Percentiles rank a stretch among this genome's conserved stretches.
Conservation (phyloP, 2,888 invertebrate species). For the Alviniconcha strummeri region DNA sequence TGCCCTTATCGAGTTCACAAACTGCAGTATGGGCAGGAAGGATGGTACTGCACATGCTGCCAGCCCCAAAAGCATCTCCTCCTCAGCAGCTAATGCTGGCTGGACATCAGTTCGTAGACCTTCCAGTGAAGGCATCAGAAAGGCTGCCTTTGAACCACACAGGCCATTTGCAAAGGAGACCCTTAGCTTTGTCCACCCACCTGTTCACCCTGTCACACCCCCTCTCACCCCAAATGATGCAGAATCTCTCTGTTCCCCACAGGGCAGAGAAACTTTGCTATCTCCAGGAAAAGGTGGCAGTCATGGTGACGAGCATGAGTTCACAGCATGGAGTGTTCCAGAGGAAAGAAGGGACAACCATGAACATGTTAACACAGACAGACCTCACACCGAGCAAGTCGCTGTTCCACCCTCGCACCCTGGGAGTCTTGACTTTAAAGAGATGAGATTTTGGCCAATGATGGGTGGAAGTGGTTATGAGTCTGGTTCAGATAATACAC, state of each 20-base stretch:
- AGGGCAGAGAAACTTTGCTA: neutral
- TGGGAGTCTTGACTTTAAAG: neutral
- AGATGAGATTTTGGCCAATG: neutral
- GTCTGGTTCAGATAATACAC: no score
- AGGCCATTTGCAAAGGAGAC: neutral
- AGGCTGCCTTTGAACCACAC: neutral
- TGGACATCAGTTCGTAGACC: constrained; percentile 18
- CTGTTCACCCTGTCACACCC: neutral
- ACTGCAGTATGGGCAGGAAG: neutral
- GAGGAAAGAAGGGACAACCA: neutral
- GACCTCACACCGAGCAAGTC: no score
- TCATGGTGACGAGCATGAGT: neutral
- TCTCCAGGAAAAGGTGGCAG: neutral
- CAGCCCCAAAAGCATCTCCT: neutral
- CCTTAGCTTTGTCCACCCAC: neutral
- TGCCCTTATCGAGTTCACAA: constrained; percentile 46
- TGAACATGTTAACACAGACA: neutral
- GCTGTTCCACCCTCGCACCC: neutral
- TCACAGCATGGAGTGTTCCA: neutral
- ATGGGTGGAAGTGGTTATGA: neutral
- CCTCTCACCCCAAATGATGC: neutral
- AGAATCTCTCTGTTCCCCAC: neutral
- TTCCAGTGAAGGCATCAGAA: neutral
- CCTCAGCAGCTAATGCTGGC: constrained; percentile 28
- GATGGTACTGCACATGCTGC: neutral